Evolutionary conservation across 2,888 invertebrate genomes (phyloP).

Genomic region (Callyntrura sp.): DNA sequence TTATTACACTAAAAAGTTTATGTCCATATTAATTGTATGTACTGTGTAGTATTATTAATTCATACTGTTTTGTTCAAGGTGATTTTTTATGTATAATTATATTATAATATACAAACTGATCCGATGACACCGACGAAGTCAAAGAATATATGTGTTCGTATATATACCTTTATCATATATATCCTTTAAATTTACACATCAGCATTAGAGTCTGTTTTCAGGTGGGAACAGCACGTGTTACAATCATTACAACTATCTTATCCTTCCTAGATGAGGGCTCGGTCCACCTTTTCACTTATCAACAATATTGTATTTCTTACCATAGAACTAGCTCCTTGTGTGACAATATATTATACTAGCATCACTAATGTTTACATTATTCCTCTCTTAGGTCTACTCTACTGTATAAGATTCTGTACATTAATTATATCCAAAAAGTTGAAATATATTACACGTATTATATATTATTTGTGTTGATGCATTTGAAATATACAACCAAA

Average conservation of each 20-base stretch:
- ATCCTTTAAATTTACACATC: constrained; percentile 50
- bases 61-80: constrained; percentile 62
- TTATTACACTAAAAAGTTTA: background rate
- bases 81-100: constrained; percentile 15
- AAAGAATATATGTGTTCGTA: constrained; percentile 68
- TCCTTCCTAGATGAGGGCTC: constrained; percentile 67
- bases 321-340: constrained; percentile 24
- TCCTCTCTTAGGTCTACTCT: background rate
- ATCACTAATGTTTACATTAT: background rate
- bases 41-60: constrained; percentile 34
- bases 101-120: constrained; percentile 67
- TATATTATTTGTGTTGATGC: constrained; percentile 66
- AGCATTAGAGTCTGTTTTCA: constrained; percentile 72
- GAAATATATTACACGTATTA: constrained; percentile 18
- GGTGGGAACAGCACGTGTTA: constrained; percentile 78
- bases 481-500: constrained; percentile 69
- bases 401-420: constrained; percentile 17
- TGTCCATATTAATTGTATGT: constrained; percentile 28
- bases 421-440: constrained; percentile 23
- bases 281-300: constrained; percentile 65
- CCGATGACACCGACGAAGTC: constrained; percentile 67
- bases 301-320: background rate
- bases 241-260: constrained; percentile 32
- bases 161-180: constrained; percentile 33
- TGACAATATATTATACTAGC: background rate